These are phyloP conservation scores for Gymnarchus niloticus DNA, from an alignment of 2,113 vertebrate genomes.

Conservation along the genomic window DNA sequence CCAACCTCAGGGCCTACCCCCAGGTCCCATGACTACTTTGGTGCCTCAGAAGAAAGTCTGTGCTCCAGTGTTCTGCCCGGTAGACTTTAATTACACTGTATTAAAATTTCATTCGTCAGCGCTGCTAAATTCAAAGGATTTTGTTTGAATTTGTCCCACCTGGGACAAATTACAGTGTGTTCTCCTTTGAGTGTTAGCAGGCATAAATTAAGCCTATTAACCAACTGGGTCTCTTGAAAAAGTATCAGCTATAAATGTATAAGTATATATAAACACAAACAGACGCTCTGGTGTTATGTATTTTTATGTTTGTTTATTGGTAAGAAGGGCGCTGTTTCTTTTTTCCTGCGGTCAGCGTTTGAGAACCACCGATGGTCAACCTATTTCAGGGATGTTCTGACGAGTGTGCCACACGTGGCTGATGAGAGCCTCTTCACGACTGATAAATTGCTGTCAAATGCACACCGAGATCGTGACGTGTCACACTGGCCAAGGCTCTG, in stretches of 20 bases:
- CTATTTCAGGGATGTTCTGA: neutral
- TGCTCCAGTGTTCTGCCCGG: slow-evolving; percentile 6
- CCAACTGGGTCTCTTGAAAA: neutral
- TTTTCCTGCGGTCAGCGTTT: neutral
- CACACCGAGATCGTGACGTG: neutral
- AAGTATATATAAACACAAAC: neutral
- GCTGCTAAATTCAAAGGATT: neutral
- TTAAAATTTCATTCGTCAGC: slow-evolving; percentile 16
- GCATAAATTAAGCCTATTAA: slow-evolving; percentile 19
- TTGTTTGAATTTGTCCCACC: slow-evolving; percentile 17
- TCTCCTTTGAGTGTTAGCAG: neutral
- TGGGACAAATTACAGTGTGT: slow-evolving; percentile 6
- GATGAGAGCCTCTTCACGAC: neutral
- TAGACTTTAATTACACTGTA: slow-evolving; percentile 25
- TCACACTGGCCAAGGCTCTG: neutral
- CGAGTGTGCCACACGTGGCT: neutral
- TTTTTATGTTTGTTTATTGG: slow-evolving; percentile 12
- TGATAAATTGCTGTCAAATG: neutral
- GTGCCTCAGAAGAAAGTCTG: slow-evolving; percentile 24
- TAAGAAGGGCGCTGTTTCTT: neutral
- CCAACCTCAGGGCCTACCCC: neutral
- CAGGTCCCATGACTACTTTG: slow-evolving; percentile 17
- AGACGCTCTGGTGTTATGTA: neutral
- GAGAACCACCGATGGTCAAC: neutral
- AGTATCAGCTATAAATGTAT: neutral